Evolutionary conservation across 2,888 invertebrate species (phyloP).

Genomic region (Cheilosia vulpina): DNA sequence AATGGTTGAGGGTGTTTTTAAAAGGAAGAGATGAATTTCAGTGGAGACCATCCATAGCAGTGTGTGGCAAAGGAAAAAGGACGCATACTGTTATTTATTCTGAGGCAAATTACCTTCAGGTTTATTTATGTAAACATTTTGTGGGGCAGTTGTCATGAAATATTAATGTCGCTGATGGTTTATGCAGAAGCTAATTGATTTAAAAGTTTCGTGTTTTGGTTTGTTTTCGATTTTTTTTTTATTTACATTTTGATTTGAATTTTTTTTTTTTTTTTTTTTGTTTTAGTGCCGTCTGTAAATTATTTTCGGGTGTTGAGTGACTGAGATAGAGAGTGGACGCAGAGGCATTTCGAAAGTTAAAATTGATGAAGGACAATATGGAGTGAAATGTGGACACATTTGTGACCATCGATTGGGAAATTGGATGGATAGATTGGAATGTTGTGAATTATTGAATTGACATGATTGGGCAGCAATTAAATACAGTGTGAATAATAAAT

Average conservation of each 20-base stretch:
- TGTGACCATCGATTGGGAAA: constrained; percentile 31
- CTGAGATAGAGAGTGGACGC: background rate
- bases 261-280: constrained; percentile 26
- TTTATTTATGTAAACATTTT: constrained; percentile 74
- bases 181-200: constrained; percentile 74
- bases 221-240: constrained; percentile 40
- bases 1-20: background rate
- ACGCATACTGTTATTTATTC: constrained; percentile 58
- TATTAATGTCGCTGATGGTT: constrained; percentile 73
- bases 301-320: background rate
- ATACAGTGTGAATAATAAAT: background rate
- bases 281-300: constrained; percentile 28
- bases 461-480: constrained; percentile 25
- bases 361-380: constrained; percentile 27
- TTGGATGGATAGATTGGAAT: constrained; percentile 30
- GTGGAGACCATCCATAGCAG: constrained; percentile 1
- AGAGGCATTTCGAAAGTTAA: constrained; percentile 24
- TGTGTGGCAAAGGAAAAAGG: constrained; percentile 40
- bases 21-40: constrained; percentile 12
- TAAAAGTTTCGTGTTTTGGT: constrained; percentile 72
- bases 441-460: constrained; percentile 45
- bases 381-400: constrained; percentile 37
- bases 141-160: constrained; percentile 73
- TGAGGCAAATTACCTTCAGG: constrained; percentile 72
- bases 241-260: constrained; percentile 31